Evolutionary conservation across 1,140 invertebrate species (phyloP).

Genomic region (Chelonus insularis): DNA sequence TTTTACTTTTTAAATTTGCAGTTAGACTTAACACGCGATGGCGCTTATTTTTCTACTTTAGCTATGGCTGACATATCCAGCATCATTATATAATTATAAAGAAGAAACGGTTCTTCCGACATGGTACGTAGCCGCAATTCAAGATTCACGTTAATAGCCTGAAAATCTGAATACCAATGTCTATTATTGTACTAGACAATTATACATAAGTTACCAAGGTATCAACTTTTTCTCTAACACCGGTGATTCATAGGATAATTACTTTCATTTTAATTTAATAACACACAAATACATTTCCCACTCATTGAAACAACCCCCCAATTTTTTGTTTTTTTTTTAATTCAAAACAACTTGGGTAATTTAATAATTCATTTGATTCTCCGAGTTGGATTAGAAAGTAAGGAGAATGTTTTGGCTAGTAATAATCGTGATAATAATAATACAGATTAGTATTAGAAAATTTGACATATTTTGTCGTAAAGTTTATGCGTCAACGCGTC

Average conservation of each 20-base stretch:
- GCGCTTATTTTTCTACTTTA: slow-evolving; percentile 28
- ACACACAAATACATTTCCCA: too few relatives aligned
- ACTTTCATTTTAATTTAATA: too few relatives aligned
- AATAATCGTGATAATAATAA: too few relatives aligned
- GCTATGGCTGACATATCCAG: slow-evolving; percentile 25
- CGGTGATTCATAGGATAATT: neutral
- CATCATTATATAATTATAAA: slow-evolving; percentile 33
- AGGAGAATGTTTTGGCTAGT: too few relatives aligned
- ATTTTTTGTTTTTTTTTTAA: too few relatives aligned
- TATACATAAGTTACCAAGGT: neutral
- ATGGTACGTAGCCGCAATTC: slow-evolving; percentile 19
- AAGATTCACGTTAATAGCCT: slow-evolving; percentile 15
- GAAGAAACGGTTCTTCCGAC: slow-evolving; percentile 27
- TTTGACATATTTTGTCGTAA: too few relatives aligned
- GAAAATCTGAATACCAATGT: slow-evolving; percentile 10
- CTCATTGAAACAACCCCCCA: too few relatives aligned
- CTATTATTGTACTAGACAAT: neutral
- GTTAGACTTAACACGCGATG: slow-evolving; percentile 28
- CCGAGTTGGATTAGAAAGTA: too few relatives aligned
- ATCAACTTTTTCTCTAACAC: neutral
- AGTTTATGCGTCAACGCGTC: slow-evolving; percentile 18
- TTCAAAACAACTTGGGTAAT: too few relatives aligned
- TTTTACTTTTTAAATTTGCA: neutral
- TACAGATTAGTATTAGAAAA: too few relatives aligned
- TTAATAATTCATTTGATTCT: too few relatives aligned